These are phyloP conservation scores for Clitarchus hookeri DNA, from an alignment of 2,888 invertebrate species.

Conservation along the genomic window DNA sequence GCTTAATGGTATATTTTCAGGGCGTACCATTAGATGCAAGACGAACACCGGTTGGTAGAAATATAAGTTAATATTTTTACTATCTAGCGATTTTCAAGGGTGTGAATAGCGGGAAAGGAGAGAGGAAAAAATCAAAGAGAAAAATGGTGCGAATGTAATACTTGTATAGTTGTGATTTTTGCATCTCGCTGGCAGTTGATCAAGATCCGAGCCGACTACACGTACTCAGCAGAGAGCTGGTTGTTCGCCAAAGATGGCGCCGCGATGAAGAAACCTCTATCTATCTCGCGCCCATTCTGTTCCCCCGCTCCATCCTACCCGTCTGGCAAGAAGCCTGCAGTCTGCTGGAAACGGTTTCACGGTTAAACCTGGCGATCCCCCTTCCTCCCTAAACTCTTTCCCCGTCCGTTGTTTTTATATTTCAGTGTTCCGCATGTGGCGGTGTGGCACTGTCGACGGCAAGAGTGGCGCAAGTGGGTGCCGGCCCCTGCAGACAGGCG, in stretches of 20 bases:
- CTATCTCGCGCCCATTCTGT: background rate
- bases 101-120: too few relatives aligned
- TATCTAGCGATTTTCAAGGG: too few relatives aligned
- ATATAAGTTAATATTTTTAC: too few relatives aligned
- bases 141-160: too few relatives aligned
- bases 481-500: background rate
- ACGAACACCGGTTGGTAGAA: too few relatives aligned
- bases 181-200: too few relatives aligned
- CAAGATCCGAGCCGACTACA: too few relatives aligned
- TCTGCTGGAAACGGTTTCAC: constrained; percentile 14
- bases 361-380: background rate
- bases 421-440: constrained; percentile 3
- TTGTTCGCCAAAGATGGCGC: background rate
- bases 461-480: background rate
- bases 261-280: background rate
- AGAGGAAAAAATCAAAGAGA: too few relatives aligned
- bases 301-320: background rate
- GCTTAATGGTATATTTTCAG: too few relatives aligned
- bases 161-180: too few relatives aligned
- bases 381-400: background rate
- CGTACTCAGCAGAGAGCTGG: background rate
- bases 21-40: too few relatives aligned
- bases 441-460: background rate
- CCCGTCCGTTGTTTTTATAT: background rate
- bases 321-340: background rate